These are phyloP conservation scores for Heliconius nattereri DNA, from an alignment of 1,140 invertebrate species.

Conservation along the genomic window DNA sequence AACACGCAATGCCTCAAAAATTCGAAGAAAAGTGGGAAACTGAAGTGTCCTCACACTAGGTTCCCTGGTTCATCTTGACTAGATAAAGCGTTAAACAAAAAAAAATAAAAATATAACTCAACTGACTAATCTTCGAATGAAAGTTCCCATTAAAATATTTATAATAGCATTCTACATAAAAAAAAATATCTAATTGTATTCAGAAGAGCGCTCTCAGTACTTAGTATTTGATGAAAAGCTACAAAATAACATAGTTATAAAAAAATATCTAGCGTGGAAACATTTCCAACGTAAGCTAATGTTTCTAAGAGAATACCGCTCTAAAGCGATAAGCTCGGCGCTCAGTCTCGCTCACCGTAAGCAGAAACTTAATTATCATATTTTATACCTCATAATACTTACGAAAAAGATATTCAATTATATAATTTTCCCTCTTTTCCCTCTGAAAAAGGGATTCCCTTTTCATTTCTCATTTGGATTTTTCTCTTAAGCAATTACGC, in stretches of 20 bases:
- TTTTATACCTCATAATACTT: conserved; percentile 81
- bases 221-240: not conserved
- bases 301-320: conserved; percentile 40
- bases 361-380: conserved; percentile 80
- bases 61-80: too few species aligned
- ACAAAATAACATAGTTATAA: conserved; percentile 19
- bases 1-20: too few species aligned
- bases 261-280: conserved; percentile 14
- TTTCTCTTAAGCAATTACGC: conserved; percentile 81
- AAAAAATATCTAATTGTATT: conserved; percentile 15
- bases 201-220: conserved; percentile 4
- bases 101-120: too few species aligned
- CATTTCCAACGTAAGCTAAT: conserved; percentile 32
- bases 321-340: conserved; percentile 44
- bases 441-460: conserved; percentile 73
- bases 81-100: too few species aligned
- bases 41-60: too few species aligned
- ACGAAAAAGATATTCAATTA: conserved; percentile 80
- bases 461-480: conserved; percentile 82
- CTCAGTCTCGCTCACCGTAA: conserved; percentile 58
- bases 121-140: too few species aligned
- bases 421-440: conserved; percentile 75
- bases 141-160: too few species aligned
- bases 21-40: too few species aligned
- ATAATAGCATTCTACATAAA: not conserved